These are phyloP conservation scores for Alouatta palliata DNA, from an alignment of 2,113 vertebrate species.

Conservation along the genomic window DNA sequence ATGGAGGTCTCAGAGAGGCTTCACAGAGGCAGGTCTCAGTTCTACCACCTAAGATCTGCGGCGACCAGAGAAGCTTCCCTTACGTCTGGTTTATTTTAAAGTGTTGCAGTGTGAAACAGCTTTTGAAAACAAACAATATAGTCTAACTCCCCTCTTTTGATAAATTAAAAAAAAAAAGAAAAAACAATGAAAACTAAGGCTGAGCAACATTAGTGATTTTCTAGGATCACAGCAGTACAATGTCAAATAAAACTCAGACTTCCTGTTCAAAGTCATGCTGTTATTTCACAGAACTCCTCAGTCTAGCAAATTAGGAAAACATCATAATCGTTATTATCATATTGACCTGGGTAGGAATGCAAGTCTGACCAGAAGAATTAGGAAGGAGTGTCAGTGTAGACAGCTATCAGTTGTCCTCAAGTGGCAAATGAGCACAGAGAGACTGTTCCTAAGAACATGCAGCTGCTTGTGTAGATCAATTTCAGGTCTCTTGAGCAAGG, in stretches of 20 bases:
- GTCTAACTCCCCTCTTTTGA: background rate
- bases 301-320: background rate
- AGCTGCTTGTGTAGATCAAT: background rate
- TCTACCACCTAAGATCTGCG: background rate
- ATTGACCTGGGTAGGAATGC: background rate
- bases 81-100: background rate
- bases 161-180: background rate
- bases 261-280: background rate
- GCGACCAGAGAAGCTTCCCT: background rate
- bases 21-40: accelerated
- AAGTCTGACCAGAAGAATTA: background rate
- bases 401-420: background rate
- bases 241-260: background rate
- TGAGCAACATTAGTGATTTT: background rate
- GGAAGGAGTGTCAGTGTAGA: background rate
- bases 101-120: background rate
- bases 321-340: accelerated
- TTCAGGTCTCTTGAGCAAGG: background rate
- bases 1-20: background rate
- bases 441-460: too few species aligned
- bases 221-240: background rate
- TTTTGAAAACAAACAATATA: background rate
- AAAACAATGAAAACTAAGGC: background rate
- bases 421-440: background rate
- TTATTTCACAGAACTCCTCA: background rate